phyloP scores from a whole-genome alignment of 2,888 invertebrate species.

The Penaeus monodon region DNA sequence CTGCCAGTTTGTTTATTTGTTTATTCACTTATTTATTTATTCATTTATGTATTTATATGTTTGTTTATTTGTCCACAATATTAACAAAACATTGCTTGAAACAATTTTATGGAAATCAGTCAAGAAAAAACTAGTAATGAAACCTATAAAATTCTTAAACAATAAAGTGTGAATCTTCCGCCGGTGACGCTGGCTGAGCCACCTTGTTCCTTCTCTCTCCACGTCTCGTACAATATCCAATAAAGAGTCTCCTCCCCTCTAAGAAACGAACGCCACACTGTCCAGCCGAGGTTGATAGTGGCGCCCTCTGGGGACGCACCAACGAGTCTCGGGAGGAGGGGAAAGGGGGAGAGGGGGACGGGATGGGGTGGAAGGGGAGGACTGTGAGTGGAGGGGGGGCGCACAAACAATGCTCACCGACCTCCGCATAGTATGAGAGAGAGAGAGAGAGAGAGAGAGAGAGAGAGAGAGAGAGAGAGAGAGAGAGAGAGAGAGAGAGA shows the following conservation, averaged over 20 bases:
- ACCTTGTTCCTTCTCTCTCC: too few species aligned
- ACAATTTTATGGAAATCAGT: too few species aligned
- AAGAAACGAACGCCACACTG: not conserved
- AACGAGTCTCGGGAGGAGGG: constrained; percentile 2
- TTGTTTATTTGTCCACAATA: too few species aligned
- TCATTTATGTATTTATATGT: too few species aligned
- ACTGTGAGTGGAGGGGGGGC: not conserved
- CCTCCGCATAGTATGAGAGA: constrained; percentile 6
- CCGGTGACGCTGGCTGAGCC: too few species aligned
- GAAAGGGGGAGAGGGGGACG: constrained; percentile 5
- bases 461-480: constrained; percentile 19
- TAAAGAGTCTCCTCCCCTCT: not conserved
- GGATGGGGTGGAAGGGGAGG: not conserved
- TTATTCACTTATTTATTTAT: too few species aligned
- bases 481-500: constrained; percentile 11
- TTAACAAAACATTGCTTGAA: too few species aligned
- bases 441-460: constrained; percentile 34
- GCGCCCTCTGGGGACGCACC: not conserved
- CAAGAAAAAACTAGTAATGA: too few species aligned
- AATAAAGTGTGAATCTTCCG: too few species aligned
- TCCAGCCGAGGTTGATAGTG: constrained; percentile 21
- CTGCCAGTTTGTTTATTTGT: too few species aligned
- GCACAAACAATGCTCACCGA: not conserved
- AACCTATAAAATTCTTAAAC: too few species aligned
- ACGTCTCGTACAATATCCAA: too few species aligned